Conservation (phyloP, 2,888 invertebrate species). For the Apomyelois bistriatella region DNA sequence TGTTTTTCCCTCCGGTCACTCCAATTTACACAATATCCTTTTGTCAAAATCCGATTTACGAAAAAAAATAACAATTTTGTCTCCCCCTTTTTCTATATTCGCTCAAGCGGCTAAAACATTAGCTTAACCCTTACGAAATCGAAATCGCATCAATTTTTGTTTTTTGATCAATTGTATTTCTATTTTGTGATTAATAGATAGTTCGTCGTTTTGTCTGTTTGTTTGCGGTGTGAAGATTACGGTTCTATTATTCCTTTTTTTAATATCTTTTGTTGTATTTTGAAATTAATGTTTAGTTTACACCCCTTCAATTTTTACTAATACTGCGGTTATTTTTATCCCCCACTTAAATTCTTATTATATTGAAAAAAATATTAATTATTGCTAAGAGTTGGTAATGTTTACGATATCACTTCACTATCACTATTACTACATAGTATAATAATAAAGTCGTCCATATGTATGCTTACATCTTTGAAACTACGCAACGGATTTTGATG, state of each 20-base stretch:
- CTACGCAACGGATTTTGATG: too few species aligned
- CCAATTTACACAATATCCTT: constrained; percentile 64
- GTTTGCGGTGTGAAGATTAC: constrained; percentile 57
- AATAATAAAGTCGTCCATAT: too few species aligned
- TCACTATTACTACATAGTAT: too few species aligned
- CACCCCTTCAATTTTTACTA: constrained; percentile 50
- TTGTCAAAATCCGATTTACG: constrained; percentile 68
- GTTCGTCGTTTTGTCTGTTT: constrained; percentile 32
- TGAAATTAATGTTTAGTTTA: constrained; percentile 33
- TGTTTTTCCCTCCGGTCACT: constrained; percentile 64
- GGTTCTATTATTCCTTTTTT: constrained; percentile 43
- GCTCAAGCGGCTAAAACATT: constrained; percentile 57
- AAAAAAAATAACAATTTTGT: constrained; percentile 53
- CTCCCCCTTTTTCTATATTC: constrained; percentile 44
- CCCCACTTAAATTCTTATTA: too few species aligned
- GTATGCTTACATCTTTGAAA: too few species aligned
- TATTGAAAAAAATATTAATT: too few species aligned
- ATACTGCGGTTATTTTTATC: too few species aligned
- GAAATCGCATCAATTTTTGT: constrained; percentile 49
- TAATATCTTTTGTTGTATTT: constrained; percentile 27
- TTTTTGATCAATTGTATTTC: constrained; percentile 39
- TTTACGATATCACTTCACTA: too few species aligned
- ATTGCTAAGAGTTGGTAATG: too few species aligned
- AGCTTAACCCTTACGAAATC: constrained; percentile 37
- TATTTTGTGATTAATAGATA: constrained; percentile 55